These are phyloP conservation scores for Tachysurus fulvidraco DNA, from an alignment of 2,113 vertebrate genomes.

Conservation along the genomic window DNA sequence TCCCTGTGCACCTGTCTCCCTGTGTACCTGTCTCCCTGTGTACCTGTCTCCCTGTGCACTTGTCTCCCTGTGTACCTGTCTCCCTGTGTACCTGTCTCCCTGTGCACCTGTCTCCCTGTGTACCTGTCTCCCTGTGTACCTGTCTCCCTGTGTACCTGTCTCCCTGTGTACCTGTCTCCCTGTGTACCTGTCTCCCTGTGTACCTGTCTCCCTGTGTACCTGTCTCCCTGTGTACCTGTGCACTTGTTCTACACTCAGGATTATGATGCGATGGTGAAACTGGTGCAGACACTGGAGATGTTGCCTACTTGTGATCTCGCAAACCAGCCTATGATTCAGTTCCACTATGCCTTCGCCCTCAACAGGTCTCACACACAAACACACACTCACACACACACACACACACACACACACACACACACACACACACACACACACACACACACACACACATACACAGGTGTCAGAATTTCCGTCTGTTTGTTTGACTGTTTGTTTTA, in stretches of 20 bases:
- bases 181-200: not conserved
- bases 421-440: slow-evolving; percentile 25
- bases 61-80: no score
- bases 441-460: slow-evolving; percentile 10
- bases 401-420: slow-evolving; percentile 26
- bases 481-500: slow-evolving; percentile 6
- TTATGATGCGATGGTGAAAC: slow-evolving; percentile 94
- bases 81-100: not conserved
- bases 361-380: slow-evolving; percentile 78
- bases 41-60: not conserved
- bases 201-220: not conserved
- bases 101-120: no score
- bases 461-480: not conserved
- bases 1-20: not conserved
- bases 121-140: not conserved
- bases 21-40: not conserved
- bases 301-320: slow-evolving; percentile 90
- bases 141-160: not conserved
- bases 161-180: not conserved
- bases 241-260: slow-evolving; percentile 74
- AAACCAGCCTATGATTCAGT: slow-evolving; percentile 93
- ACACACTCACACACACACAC: slow-evolving; percentile 26
- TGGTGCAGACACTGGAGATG: slow-evolving; percentile 91
- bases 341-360: slow-evolving; percentile 93
- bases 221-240: not conserved